Evolutionary conservation across 2,113 vertebrate species (phyloP), one percentile per base, ranked within the genome.

Genomic region (Onychostoma macrolepis): DNA sequence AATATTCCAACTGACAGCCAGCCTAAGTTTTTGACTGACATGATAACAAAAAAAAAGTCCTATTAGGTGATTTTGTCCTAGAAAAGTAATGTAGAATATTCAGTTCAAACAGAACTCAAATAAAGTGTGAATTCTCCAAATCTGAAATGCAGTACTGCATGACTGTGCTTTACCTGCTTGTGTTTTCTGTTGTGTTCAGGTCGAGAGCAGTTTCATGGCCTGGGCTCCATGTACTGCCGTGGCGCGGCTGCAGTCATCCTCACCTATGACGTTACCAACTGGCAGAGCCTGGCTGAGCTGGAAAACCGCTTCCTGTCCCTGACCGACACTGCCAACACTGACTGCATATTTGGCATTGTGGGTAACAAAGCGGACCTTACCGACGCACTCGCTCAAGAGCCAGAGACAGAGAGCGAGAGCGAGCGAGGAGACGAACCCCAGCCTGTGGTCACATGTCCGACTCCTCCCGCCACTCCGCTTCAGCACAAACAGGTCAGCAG

Each of bases 221-320:
- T 99, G 19, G 98, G 98, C 58, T 99, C 98, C 2, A 97, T 99
- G 98, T 99, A 99, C 93, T 99, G 98, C 87, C 93, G 98, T 15
- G 96, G 97, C 0, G 98, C 98, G 0, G 94, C 96, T 0, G 98
- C 97, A 0, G 91, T 99, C 92, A 97, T 99, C 92, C 96, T 99
- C 58, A 98, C 95, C 0, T 99, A 99, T 0, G 98, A 99, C 0
- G 97, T 98, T 87, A 97, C 95, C 85, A 97, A 96, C 92, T 95
- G 93, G 84, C 98, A 99, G 90, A 99, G 97, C 93, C 94, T 99
- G 13, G 88, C 91, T 0, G 98, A 99, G 94, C 96, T 99, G 90
- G 98, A 99, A 90, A 97, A 99, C 85, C 93, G 97, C 48, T 99
- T 99, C 94, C 92, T 99, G 90, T 96, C 96, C 0, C 95, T 99